Percentiles rank a stretch among this genome's conserved stretches.
Conservation (phyloP, 2,888 invertebrate species). For the Mythimna lalbum region DNA sequence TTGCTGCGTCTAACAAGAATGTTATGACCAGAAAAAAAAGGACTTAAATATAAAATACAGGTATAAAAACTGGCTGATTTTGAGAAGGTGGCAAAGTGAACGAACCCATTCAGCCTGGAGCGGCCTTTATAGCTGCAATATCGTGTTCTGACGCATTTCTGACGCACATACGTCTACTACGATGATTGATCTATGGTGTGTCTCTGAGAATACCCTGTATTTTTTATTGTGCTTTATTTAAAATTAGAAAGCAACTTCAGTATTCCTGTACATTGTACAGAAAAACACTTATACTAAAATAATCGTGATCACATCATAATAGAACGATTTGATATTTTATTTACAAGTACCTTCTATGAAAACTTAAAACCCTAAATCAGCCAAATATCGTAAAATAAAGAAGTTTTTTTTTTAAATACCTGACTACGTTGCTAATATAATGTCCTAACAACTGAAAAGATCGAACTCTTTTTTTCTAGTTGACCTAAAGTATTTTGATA, state of each 20-base stretch:
- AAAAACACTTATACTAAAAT: too few species aligned
- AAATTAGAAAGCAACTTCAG: slow-evolving; percentile 7
- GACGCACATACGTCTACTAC: slow-evolving; percentile 15
- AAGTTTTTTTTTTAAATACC: neutral
- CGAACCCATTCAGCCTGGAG: slow-evolving; percentile 24
- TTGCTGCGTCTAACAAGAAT: too few species aligned
- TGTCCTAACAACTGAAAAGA: neutral
- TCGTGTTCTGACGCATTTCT: slow-evolving; percentile 17
- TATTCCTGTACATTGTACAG: neutral
- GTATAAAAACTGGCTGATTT: neutral
- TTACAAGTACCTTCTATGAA: too few species aligned
- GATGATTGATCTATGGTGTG: slow-evolving; percentile 29
- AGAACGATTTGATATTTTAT: neutral
- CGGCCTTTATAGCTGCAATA: slow-evolving; percentile 28
- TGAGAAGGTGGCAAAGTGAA: slow-evolving; percentile 18
- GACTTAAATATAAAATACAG: neutral
- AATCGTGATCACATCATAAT: neutral
- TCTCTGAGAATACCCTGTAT: neutral
- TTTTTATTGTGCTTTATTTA: slow-evolving; percentile 12
- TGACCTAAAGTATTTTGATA: too few species aligned
- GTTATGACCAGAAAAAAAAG: neutral
- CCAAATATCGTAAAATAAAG: neutral
- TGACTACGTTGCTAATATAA: too few species aligned
- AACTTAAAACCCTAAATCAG: neutral
- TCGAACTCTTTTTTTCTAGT: neutral